Evolutionary conservation across 2,888 invertebrate genomes (phyloP).

Genomic region (Macropis europaea): DNA sequence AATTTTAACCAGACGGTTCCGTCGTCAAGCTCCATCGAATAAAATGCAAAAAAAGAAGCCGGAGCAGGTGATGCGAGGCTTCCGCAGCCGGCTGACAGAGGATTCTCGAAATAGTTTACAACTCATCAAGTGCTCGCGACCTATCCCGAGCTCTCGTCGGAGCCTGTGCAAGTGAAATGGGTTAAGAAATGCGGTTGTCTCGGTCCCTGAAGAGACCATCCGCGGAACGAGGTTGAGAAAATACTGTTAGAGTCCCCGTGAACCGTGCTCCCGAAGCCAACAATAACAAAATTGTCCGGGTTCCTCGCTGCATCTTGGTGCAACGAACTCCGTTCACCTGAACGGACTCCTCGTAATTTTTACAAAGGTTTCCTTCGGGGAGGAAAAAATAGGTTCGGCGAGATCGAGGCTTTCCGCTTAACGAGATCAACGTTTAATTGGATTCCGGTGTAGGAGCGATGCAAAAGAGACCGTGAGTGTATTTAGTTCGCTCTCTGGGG

Average conservation of each 20-base stretch:
- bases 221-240: conserved; percentile 26
- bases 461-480: conserved; percentile 22
- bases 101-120: too few species aligned
- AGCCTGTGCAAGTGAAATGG: background rate
- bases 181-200: conserved; percentile 4
- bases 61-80: too few species aligned
- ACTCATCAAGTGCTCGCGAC: too few species aligned
- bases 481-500: conserved; percentile 38
- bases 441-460: conserved; percentile 19
- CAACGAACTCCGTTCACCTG: background rate
- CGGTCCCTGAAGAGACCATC: background rate
- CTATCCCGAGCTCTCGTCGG: background rate
- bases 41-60: too few species aligned
- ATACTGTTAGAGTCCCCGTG: background rate
- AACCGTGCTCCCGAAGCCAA: background rate
- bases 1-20: conserved; percentile 12
- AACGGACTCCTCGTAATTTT: too few species aligned
- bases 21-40: background rate
- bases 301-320: background rate
- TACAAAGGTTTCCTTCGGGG: too few species aligned
- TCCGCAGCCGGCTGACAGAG: too few species aligned
- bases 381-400: too few species aligned
- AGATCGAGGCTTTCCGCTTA: conserved; percentile 4
- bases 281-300: conserved; percentile 21
- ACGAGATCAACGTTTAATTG: conserved; percentile 36